Conservation (phyloP, 2,113 vertebrate genomes). For the Corythaixoides concolor region DNA sequence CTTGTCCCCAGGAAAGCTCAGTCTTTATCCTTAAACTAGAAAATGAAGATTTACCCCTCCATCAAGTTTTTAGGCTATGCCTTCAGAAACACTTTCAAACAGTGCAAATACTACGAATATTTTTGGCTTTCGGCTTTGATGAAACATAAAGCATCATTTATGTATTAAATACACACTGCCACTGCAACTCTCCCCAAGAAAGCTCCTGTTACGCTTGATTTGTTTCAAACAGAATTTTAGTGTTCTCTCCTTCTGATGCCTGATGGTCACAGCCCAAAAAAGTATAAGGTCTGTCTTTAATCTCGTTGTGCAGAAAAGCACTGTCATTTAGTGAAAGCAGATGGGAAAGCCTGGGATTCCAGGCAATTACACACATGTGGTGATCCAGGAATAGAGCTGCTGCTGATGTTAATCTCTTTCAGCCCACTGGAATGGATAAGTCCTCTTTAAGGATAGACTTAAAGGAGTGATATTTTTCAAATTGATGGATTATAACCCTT, state of each 20-base stretch:
- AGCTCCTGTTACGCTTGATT: neutral
- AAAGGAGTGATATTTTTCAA: neutral
- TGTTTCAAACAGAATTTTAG: neutral
- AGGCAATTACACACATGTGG: neutral
- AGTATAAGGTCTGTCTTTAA: neutral
- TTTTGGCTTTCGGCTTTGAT: neutral
- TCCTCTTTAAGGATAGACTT: neutral
- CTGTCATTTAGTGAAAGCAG: conserved; percentile 39
- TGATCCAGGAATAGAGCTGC: conserved; percentile 13
- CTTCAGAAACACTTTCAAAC: neutral
- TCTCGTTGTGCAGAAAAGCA: neutral
- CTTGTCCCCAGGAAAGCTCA: neutral
- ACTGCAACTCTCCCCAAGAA: neutral
- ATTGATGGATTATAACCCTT: neutral
- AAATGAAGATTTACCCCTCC: neutral
- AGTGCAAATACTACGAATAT: neutral
- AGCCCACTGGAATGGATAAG: neutral
- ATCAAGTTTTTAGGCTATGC: neutral
- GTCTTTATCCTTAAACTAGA: neutral
- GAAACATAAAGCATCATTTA: neutral
- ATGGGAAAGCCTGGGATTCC: conserved; percentile 35
- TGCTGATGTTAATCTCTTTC: neutral
- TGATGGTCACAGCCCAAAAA: neutral
- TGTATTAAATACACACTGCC: neutral
- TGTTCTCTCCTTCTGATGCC: neutral